These are phyloP conservation scores for Porites cylindrica DNA, from an alignment of 92 coral and sea anemone species.

Conservation along the genomic window DNA sequence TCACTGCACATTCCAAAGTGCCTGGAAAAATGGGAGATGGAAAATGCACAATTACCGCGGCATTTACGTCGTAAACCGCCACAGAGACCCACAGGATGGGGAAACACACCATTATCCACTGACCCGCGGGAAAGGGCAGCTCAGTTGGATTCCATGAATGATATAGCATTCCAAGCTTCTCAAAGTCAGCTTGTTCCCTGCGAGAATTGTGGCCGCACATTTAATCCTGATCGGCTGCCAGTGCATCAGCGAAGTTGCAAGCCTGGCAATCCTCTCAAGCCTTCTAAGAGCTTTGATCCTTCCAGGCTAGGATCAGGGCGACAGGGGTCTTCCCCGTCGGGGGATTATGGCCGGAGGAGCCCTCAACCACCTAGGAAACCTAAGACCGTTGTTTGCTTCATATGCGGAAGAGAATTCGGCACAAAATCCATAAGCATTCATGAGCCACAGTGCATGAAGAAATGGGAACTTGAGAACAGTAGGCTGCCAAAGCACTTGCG, in stretches of 20 bases:
- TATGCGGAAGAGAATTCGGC: conserved; percentile 99
- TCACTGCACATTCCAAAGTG: conserved; percentile 94
- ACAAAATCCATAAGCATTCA: conserved; percentile 94
- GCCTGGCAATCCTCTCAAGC: conserved; percentile 80
- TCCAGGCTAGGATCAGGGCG: conserved; percentile 54
- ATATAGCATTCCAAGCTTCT: conserved; percentile 88
- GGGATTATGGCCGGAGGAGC: conserved; percentile 61
- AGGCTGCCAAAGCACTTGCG: conserved; percentile 86
- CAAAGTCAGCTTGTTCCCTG: conserved; percentile 91
- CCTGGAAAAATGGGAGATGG: conserved; percentile 96
- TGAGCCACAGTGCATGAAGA: conserved; percentile 96
- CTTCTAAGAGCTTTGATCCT: conserved; percentile 74
- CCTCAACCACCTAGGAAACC: conserved; percentile 83
- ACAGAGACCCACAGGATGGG: conserved; percentile 85
- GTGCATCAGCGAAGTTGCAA: conserved; percentile 96
- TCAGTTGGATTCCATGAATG: conserved; percentile 94
- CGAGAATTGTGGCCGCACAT: conserved; percentile 95
- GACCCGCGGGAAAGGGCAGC: conserved; percentile 72
- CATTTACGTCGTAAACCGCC: conserved; percentile 88
- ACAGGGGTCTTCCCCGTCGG: conserved; percentile 55
- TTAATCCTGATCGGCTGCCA: conserved; percentile 91
- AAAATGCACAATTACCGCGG: conserved; percentile 90
- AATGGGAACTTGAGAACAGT: conserved; percentile 94
- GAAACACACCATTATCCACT: conserved; percentile 68
- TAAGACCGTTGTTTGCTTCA: conserved; percentile 92